phyloP scores from a whole-genome alignment of 1,140 invertebrate genomes.

The Micrasema minimum region DNA sequence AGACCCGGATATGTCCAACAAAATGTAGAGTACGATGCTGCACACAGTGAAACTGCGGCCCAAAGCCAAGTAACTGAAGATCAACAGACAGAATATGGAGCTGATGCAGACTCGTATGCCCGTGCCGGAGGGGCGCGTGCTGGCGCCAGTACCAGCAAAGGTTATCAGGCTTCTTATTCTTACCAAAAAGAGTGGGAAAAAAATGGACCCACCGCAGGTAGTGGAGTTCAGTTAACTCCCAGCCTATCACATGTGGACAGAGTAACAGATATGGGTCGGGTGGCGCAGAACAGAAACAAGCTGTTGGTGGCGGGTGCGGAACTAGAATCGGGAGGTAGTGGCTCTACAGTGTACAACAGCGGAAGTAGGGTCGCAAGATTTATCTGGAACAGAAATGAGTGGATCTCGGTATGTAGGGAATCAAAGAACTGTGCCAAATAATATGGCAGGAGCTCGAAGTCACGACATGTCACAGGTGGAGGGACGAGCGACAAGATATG shows the following conservation, averaged over 20 bases:
- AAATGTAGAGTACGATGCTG: constrained; percentile 4
- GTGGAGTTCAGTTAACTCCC: constrained; percentile 38
- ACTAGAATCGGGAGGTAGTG: constrained; percentile 8
- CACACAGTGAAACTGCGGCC: background rate
- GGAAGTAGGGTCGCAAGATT: constrained; percentile 40
- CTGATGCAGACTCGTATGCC: background rate
- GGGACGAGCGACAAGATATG: no score
- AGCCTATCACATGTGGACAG: constrained; percentile 53
- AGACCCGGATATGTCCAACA: constrained; percentile 3
- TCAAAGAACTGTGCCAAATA: no score
- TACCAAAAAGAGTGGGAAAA: constrained; percentile 66
- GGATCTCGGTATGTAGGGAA: no score
- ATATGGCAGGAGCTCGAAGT: no score
- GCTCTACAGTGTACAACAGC: constrained; percentile 42
- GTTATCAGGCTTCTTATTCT: constrained; percentile 63
- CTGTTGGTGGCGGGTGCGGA: constrained; percentile 29
- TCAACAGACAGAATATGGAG: constrained; percentile 1
- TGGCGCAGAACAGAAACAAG: constrained; percentile 37
- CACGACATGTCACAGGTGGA: no score
- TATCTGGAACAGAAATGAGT: constrained; percentile 31
- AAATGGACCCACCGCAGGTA: constrained; percentile 54
- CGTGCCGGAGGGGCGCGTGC: background rate
- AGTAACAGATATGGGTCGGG: constrained; percentile 30
- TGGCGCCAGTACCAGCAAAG: constrained; percentile 51
- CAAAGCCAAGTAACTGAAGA: background rate